These are phyloP conservation scores for Cryptomyrus ogoouensis DNA, from an alignment of 2,113 vertebrate genomes.

Conservation along the genomic window DNA sequence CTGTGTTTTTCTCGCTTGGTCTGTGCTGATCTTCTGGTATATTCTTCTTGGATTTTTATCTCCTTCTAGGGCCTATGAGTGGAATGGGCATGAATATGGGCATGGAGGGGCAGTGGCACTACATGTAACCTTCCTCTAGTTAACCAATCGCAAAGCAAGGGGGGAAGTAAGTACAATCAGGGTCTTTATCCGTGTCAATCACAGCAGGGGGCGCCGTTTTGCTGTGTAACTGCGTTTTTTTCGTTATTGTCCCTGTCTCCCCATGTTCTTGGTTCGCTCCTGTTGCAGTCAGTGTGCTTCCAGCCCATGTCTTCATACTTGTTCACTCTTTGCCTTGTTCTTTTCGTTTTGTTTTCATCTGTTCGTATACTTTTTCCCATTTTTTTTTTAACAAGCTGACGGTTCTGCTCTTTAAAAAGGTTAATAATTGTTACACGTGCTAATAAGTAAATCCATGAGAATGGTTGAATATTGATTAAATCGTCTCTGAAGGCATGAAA, in stretches of 20 bases:
- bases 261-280: slow-evolving; percentile 40
- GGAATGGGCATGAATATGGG: slow-evolving; percentile 93
- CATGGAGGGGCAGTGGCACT: slow-evolving; percentile 96
- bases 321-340: slow-evolving; percentile 59
- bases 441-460: background rate
- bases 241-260: slow-evolving; percentile 50
- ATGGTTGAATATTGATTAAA: background rate
- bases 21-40: slow-evolving; percentile 71
- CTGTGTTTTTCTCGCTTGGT: slow-evolving; percentile 42
- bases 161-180: slow-evolving; percentile 82
- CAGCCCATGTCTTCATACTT: slow-evolving; percentile 78
- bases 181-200: slow-evolving; percentile 35
- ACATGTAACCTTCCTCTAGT: slow-evolving; percentile 90
- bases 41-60: slow-evolving; percentile 81
- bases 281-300: slow-evolving; percentile 45
- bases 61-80: slow-evolving; percentile 81
- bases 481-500: background rate
- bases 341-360: background rate
- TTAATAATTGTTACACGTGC: background rate
- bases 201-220: background rate
- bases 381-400: background rate
- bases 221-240: background rate
- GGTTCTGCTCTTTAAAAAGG: background rate
- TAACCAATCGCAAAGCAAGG: slow-evolving; percentile 81
- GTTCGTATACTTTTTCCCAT: slow-evolving; percentile 44